Evolutionary conservation across 2,888 invertebrate species (phyloP), one percentile per base, ranked within the genome.

Genomic region (Cartodere bifasciata): DNA sequence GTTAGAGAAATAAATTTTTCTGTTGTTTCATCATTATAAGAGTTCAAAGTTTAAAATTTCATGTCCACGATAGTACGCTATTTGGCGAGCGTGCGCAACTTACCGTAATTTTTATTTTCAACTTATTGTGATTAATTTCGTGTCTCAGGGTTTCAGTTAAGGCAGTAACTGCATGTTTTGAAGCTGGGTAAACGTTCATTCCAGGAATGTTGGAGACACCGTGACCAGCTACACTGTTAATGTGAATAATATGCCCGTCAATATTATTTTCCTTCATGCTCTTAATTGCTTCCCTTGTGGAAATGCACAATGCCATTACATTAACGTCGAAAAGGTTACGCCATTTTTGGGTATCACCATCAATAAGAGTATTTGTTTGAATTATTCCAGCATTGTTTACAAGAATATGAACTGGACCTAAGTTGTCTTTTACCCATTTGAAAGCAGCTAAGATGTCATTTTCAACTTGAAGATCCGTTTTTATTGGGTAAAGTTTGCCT

Each of bases 331-430:
- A 28, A 4, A 43, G 30, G 9, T 28, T 33, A 25, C 38, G 40
- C 47, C 45, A 46, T 11, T 37, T 38, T n/a, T 40, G 31, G 4
- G 36, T 40, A 4, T 40, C 30, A 2, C 44, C 44, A 16, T 46
- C 41, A 2, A 31, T 26, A 1, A 49, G 23, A 7, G n/a, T 33
- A 2, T 34, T 36, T 10, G 22, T 20, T 23, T 21, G 27, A 2
- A 26, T 10, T 0, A 38, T 16, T 2, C 46, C 50, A 10, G 50
- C 50, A 28, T 46, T 48, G 35, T 49, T 50, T 5, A 50, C 35
- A 4, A 50, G 35, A 12, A 48, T 40, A 25, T 45, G 38, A 7
- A 50, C 40, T 1, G 48, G 45, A 7, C 52, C 52, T 1, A 52
- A 17, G 21, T 47, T 46, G 1, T 41, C 32, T 12, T 37, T 41